Percentiles rank a stretch among this genome's conserved stretches.
These are phyloP conservation scores for Pluvianellus socialis DNA, from an alignment of 2,113 vertebrate species.

Conservation along the genomic window DNA sequence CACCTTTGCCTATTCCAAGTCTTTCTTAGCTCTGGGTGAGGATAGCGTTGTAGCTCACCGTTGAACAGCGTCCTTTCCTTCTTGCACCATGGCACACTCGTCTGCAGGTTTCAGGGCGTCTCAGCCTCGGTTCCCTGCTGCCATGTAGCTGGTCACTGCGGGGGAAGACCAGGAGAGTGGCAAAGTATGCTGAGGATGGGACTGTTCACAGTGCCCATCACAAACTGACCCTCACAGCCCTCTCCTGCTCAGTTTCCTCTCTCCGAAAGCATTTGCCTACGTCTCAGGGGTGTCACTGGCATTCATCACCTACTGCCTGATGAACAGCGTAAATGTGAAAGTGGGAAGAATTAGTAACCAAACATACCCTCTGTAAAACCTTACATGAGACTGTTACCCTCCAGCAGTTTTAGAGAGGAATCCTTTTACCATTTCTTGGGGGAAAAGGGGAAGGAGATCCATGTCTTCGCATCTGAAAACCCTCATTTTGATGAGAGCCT, in stretches of 20 bases:
- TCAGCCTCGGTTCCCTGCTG: neutral
- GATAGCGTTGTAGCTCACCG: neutral
- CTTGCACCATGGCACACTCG: neutral
- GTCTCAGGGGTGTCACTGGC: neutral
- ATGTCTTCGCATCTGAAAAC: neutral
- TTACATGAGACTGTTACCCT: neutral
- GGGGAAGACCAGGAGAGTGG: neutral
- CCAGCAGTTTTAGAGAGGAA: neutral
- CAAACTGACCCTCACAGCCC: neutral
- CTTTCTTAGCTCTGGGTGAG: neutral
- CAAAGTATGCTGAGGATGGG: neutral
- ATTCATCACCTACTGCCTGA: neutral
- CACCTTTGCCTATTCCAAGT: neutral
- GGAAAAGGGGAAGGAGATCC: neutral
- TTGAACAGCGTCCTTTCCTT: neutral
- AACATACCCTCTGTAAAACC: neutral
- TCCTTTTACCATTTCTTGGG: neutral
- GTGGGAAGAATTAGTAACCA: neutral
- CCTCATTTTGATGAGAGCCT: neutral
- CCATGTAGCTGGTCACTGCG: neutral
- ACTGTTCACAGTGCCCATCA: neutral
- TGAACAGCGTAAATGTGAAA: neutral
- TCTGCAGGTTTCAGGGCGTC: neutral
- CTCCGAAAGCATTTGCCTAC: neutral
- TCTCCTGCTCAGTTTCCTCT: neutral